Evolutionary conservation across 2,888 invertebrate genomes (phyloP), one percentile per base, ranked within the genome.

Genomic region (Melanchra persicariae): DNA sequence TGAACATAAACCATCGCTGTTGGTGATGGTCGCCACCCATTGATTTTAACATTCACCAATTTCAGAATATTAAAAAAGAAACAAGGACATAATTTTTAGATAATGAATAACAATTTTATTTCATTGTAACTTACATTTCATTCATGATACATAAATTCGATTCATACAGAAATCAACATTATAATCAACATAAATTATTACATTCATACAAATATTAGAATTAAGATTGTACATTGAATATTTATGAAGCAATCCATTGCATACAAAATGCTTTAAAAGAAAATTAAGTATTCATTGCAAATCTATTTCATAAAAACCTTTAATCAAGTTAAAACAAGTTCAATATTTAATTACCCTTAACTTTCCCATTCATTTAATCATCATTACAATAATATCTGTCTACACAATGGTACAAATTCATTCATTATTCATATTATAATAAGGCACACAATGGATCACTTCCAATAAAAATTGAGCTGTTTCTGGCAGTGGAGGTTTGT

Each of bases 81-180:
- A 24, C 17, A 65, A 60, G 19, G 24, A 52, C 30, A 52, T 45
- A 54, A 30, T 83, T 81, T 81, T 82, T 74, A 72, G 71, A 84
- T 86, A 88, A 89, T 90, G 83, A 87, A 89, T 91, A 93, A 92
- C 91, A 93, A 90, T 92, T 64, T 93, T 91, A 91, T 90, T 92
- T 91, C 87, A 91, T 91, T 89, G 86, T 82, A 88, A 87, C 86
- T 81, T 78, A 88, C 87, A 90, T 88, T 89, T 89, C 87, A 91
- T 91, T 90, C 79, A 85, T 73, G 67, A 85, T 87, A 87, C 82
- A 88, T 87, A 88, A 88, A 90, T 91, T 88, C 87, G 83, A 89
- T 89, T 88, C 86, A 89, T 89, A 87, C 85, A 85, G 74, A 87
- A 90, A 89, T 88, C 84, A 89, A 87, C 79, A 87, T 76, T 76